Conservation (phyloP, 37 sponge, comb jelly and placozoan species). For the Crambe crambe region DNA sequence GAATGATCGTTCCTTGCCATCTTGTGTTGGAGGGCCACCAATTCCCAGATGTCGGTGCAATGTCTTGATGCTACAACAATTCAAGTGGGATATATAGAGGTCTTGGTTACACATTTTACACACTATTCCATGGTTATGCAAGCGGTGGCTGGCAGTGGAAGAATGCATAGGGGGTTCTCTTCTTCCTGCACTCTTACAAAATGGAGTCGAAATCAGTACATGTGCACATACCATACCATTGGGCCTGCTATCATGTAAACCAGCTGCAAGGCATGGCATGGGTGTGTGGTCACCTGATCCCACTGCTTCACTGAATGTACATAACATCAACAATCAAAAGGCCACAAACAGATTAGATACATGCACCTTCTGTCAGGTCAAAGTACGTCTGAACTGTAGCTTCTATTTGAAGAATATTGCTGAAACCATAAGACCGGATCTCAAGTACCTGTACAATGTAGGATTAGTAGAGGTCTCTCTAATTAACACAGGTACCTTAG, state of each 20-base stretch:
- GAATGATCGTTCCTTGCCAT: too few species aligned
- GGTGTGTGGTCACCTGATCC: slow-evolving; percentile 1
- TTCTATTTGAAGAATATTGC: neutral
- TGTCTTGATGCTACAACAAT: too few species aligned
- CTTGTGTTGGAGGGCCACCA: too few species aligned
- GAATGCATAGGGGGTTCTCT: neutral
- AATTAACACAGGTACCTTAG: slow-evolving; percentile 20
- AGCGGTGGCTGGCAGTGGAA: slow-evolving; percentile 26
- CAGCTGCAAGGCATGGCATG: neutral
- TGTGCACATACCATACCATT: neutral
- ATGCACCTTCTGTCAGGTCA: slow-evolving; percentile 46
- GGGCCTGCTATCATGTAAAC: slow-evolving; percentile 15
- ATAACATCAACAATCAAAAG: neutral
- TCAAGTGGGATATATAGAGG: too few species aligned
- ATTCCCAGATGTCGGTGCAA: too few species aligned
- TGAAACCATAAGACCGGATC: slow-evolving; percentile 7
- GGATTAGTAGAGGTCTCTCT: neutral
- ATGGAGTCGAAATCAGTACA: neutral
- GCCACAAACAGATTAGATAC: neutral
- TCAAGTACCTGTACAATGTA: slow-evolving; percentile 1
- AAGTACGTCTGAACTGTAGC: slow-evolving; percentile 33
- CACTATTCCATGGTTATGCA: slow-evolving; percentile 15
- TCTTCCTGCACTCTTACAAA: neutral
- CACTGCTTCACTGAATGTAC: slow-evolving; percentile 23
- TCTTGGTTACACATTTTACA: too few species aligned